Evolutionary conservation across 2,113 vertebrate species (phyloP).

Genomic region (Setophaga petechia): DNA sequence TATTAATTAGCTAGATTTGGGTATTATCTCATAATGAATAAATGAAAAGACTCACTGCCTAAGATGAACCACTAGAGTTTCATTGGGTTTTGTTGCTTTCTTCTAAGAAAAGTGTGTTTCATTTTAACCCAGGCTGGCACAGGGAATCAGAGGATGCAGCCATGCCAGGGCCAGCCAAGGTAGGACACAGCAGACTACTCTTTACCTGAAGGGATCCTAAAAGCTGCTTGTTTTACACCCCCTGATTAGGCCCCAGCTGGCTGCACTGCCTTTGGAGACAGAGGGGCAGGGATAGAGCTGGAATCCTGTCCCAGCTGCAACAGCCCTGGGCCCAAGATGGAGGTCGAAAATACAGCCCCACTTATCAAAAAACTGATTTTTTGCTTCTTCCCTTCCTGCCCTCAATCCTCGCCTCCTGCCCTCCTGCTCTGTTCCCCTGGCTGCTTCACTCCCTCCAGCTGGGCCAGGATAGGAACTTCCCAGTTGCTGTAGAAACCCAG

Average conservation of each 20-base stretch:
- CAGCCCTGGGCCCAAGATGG: background rate
- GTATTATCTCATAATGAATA: conserved; percentile 54
- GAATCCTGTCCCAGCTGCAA: background rate
- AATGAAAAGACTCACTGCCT: conserved; percentile 29
- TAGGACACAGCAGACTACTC: background rate
- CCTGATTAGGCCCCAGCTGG: background rate
- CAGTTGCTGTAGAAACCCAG: conserved; percentile 49
- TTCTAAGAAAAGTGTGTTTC: background rate
- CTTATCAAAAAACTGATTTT: background rate
- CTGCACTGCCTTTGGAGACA: rapidly evolving
- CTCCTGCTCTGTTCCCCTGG: background rate
- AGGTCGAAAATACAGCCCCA: background rate
- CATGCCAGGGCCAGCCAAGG: rapidly evolving
- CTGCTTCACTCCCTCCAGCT: background rate
- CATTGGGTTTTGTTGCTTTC: background rate
- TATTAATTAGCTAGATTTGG: conserved; percentile 70
- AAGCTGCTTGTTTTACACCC: background rate
- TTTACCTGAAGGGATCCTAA: background rate
- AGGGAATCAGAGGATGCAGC: background rate
- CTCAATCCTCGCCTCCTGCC: background rate
- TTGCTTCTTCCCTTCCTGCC: background rate
- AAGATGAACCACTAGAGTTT: background rate
- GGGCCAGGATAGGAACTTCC: conserved; percentile 8
- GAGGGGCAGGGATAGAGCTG: background rate
- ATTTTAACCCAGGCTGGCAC: background rate